These are phyloP conservation scores for Jaculus jaculus DNA, from an alignment of 2,113 vertebrate genomes.

Conservation along the genomic window DNA sequence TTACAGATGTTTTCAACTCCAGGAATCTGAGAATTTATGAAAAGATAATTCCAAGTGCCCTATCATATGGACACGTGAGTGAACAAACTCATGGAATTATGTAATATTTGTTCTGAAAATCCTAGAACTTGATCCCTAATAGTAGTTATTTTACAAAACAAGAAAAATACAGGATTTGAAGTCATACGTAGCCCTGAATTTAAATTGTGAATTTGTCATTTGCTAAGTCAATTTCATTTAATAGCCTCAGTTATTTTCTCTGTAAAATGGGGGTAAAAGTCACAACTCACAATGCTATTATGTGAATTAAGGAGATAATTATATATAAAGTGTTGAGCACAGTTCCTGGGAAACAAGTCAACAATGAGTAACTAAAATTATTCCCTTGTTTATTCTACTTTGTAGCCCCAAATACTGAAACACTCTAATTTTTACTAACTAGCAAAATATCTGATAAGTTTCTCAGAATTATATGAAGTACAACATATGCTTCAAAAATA, in stretches of 20 bases:
- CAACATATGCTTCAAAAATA: neutral
- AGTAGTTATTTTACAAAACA: neutral
- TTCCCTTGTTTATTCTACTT: slow-evolving; percentile 5
- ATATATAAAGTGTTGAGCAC: neutral
- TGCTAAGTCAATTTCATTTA: slow-evolving; percentile 27
- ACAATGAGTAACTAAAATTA: neutral
- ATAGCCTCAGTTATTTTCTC: neutral
- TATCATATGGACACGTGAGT: neutral
- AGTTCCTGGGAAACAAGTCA: neutral
- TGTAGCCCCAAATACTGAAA: neutral
- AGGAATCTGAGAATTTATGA: neutral
- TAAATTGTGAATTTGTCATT: slow-evolving; percentile 1
- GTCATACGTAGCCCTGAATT: neutral
- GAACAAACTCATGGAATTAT: slow-evolving; percentile 8
- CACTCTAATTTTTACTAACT: slow-evolving; percentile 17
- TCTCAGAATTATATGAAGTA: slow-evolving; percentile 7
- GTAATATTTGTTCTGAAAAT: slow-evolving; percentile 14
- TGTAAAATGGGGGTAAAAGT: slow-evolving; percentile 6
- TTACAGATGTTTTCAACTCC: neutral
- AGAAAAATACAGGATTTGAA: slow-evolving; percentile 24
- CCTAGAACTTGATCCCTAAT: neutral
- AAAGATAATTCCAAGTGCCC: neutral
- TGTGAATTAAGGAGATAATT: neutral
- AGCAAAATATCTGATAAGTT: neutral
- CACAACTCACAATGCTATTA: neutral